phyloP scores from a whole-genome alignment of 92 coral and sea anemone species.

The Epizoanthus ramosus region DNA sequence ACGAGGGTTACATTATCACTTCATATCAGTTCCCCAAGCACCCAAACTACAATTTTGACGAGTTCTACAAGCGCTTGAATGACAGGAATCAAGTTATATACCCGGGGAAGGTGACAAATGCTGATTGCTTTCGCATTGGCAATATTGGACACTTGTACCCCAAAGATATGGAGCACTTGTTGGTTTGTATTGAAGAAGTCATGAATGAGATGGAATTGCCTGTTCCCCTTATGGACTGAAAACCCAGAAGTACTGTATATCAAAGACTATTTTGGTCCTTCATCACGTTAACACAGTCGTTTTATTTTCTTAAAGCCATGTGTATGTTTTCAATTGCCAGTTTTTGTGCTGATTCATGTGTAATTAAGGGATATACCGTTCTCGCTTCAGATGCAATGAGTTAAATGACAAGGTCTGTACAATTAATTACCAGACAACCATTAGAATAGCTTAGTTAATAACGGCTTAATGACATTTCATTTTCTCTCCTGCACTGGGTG shows the following conservation, averaged over 20 bases:
- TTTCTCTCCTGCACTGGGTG: too few species aligned
- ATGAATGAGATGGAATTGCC: constrained; percentile 81
- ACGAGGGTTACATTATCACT: constrained; percentile 95
- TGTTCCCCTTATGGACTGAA: constrained; percentile 51
- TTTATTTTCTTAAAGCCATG: too few species aligned
- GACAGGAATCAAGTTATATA: constrained; percentile 90
- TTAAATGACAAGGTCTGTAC: too few species aligned
- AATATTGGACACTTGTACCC: constrained; percentile 93
- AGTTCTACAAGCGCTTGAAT: constrained; percentile 85
- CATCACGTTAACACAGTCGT: too few species aligned
- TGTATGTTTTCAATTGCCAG: too few species aligned
- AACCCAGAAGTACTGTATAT: neutral
- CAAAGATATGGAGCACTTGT: constrained; percentile 85
- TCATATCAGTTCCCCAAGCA: constrained; percentile 89
- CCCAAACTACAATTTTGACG: constrained; percentile 83
- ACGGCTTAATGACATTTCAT: too few species aligned
- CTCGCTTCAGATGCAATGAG: too few species aligned
- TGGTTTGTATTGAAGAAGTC: constrained; percentile 80
- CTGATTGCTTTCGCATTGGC: constrained; percentile 93
- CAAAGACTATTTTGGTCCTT: too few species aligned
- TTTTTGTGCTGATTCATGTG: too few species aligned
- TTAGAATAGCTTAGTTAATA: too few species aligned
- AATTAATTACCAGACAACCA: too few species aligned
- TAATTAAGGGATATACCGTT: too few species aligned
- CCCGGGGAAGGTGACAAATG: constrained; percentile 93